Evolutionary conservation across 2,113 vertebrate genomes (phyloP), one percentile per base, ranked within the genome.

Genomic region (Gulo gulo): DNA sequence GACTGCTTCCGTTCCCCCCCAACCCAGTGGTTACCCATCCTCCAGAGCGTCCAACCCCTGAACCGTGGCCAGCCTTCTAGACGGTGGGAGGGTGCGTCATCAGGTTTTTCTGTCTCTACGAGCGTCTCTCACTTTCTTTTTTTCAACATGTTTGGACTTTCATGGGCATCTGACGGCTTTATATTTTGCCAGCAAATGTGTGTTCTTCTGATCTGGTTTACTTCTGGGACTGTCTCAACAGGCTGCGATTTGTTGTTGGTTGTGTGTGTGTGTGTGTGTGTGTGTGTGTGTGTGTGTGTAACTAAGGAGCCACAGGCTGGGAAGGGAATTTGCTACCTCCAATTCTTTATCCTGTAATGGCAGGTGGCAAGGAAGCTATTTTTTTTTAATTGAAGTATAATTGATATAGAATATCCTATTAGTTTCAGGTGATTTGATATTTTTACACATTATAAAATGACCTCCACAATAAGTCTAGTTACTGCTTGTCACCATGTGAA

Each of bases 161-260:
- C 83, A 81, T 26, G 59, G 23, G 10, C 87, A 82, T 63, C 57
- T 57, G 71, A 97, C 91, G 52, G 52, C 95, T 88, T 34, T 65
- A 39, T 88, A 97, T 97, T 97, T 96, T 96, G 34, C 86, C 39
- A 95, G 31, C 89, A 94, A 97, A 97, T 61, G n/a, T 97, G 89
- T 89, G 91, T 89, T 42, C 42, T 97, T 98, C 97, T 95, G 97
- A 91, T 65, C 29, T 71, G 21, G 36, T 97, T 97, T 95, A 61
- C 83, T 97, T 86, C 92, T 67, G 24, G 90, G 69, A 31, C 78
- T 94, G 42, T 73, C 88, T 97, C 65, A 50, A 86, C 45, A 94
- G 79, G 88, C 78, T 96, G 42, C 71, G 55, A 73, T 97, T 96
- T 4, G 63, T 92, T 94, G 8, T 69, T 36, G 42, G 3, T 1